A percentile compares a stretch with the other conserved stretches of the same genome.
Evolutionary conservation across 2,113 vertebrate species (phyloP).

Genomic region (Phainopepla nitens): DNA sequence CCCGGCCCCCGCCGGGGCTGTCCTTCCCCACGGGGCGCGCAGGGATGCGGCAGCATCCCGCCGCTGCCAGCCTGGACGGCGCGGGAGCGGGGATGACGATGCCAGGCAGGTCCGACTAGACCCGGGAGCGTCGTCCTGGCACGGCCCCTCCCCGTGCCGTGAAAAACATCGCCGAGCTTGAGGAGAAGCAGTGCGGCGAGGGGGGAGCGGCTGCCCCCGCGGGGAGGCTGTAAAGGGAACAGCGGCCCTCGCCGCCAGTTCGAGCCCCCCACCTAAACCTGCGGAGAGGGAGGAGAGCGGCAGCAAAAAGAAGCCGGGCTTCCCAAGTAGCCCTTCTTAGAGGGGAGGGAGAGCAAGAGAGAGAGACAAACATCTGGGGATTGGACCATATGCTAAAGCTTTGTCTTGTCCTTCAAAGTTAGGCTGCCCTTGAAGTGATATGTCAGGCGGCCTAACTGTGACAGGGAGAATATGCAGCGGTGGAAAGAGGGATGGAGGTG

Average conservation of each 20-base stretch:
- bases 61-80: background rate
- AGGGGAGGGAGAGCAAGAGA: slow-evolving; percentile 30
- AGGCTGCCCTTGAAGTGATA: slow-evolving; percentile 94
- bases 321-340: slow-evolving; percentile 51
- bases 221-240: background rate
- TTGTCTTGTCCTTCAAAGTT: slow-evolving; percentile 98
- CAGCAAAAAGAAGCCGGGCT: background rate
- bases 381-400: slow-evolving; percentile 93
- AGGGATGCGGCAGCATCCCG: background rate
- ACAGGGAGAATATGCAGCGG: slow-evolving; percentile 69
- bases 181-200: background rate
- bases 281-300: background rate
- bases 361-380: slow-evolving; percentile 84
- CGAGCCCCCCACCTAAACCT: background rate
- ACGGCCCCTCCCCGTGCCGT: background rate
- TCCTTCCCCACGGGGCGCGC: background rate
- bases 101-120: background rate
- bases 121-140: background rate
- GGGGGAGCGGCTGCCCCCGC: background rate
- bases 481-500: background rate
- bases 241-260: background rate
- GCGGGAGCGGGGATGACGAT: background rate
- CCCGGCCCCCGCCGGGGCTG: background rate
- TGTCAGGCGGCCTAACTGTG: slow-evolving; percentile 86
- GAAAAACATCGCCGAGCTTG: background rate